A percentile compares a stretch with the other conserved stretches of the same genome.
phyloP scores from a whole-genome alignment of 2,113 vertebrate species.

The Cebus imitator region DNA sequence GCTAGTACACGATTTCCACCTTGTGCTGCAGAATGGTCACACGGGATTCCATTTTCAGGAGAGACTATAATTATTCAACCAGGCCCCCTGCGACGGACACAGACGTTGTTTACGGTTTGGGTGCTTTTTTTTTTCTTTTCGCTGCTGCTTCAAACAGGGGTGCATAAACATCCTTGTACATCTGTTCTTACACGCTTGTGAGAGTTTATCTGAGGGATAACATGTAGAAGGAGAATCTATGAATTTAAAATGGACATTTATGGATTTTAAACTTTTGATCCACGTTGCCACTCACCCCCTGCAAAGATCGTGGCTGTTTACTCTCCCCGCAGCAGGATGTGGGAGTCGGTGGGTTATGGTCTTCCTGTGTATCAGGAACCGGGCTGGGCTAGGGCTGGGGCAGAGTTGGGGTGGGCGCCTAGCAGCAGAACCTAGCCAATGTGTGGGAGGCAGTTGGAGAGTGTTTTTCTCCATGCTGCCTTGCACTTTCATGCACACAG shows the following conservation, averaged over 20 bases:
- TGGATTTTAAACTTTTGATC: neutral
- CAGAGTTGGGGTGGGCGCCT: neutral
- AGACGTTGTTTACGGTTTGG: neutral
- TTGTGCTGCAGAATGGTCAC: rapidly evolving
- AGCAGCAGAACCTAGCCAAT: neutral
- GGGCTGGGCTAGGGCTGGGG: neutral
- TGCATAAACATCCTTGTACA: neutral
- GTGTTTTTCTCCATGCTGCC: neutral
- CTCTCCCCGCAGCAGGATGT: rapidly evolving
- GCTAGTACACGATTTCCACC: rapidly evolving
- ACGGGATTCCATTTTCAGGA: neutral
- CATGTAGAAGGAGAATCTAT: neutral
- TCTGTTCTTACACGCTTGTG: neutral
- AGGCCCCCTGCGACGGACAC: neutral
- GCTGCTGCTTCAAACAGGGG: neutral
- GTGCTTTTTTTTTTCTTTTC: neutral
- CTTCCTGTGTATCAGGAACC: neutral
- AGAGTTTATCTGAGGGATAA: neutral
- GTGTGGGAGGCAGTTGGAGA: neutral
- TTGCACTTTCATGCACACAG: neutral
- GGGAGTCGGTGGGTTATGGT: neutral
- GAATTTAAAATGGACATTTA: neutral
- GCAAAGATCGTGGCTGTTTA: neutral
- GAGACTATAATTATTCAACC: neutral
- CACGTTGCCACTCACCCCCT: neutral